Base-by-base conservation (phyloP, 2,888 invertebrate genomes). In the Caenorhabditis panamensis region DNA sequence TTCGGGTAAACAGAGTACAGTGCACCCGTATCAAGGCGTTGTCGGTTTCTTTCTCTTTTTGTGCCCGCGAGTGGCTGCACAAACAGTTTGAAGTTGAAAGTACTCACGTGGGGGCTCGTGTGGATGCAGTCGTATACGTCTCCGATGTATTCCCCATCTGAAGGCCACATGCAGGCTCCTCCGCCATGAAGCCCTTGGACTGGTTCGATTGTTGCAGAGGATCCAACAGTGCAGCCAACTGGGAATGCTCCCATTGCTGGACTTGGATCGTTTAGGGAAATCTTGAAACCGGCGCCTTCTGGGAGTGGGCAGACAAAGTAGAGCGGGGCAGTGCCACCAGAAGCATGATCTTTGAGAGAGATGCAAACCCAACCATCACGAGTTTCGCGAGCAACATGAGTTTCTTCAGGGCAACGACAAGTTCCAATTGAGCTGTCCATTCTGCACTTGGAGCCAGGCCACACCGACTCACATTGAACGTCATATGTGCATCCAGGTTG, bases 211-310 rank as follows among this genome's bases (percentile, higher is more conserved):
- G 80, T 87, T 71, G 73, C 88, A 88, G 3, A 89, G 87, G 31
- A 83, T 82, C 54, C 90, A 90, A 83, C 90, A 90, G 78, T 90
- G 90, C 11, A 90, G 87, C 8, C 89, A 89, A 58, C 90, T 90
- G 82, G 90, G 82, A 90, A 90, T 41, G 90, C 90, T 31, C 90
- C 90, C 86, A 90, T 88, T 18, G 82, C 87, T 58, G 89, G 84
- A 49, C 89, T 89, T 18, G 89, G 86, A 67, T 90, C 89, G 62
- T 90, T 90, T 18, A 89, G 89, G 58, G 90, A 90, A 24, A 90
- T 90, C 90, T 90, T 90, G 18, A 89, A 87, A 63, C 90, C 90
- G 82, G 90, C 90, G 68, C 90, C 90, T 72, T 83, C 83, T 36
- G 83, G 83, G 16, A 85, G 82, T 41, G 85, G 85, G 58, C 85